A percentile compares a stretch with the other conserved stretches of the same genome.
phyloP scores from a whole-genome alignment of 2,797 vertebrate species.

The Phyllotis vaccarum region DNA sequence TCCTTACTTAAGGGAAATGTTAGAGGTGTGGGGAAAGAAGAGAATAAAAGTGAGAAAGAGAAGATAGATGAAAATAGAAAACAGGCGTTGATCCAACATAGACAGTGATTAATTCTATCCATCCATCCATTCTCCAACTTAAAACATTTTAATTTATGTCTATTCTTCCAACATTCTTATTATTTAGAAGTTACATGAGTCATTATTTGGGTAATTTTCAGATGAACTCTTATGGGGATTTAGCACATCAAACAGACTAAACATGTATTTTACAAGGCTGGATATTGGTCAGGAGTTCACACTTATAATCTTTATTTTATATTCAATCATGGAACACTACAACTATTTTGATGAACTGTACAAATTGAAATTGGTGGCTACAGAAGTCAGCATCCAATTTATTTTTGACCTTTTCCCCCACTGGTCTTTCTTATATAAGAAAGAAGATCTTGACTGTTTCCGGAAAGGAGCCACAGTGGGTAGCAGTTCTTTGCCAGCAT shows the following conservation, averaged over 20 bases:
- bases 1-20: conserved; percentile 14
- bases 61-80: background rate
- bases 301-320: conserved; percentile 24
- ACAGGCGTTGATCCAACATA: background rate
- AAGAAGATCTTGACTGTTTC: background rate
- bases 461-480: conserved; percentile 34
- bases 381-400: conserved; percentile 35
- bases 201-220: conserved; percentile 33
- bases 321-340: conserved; percentile 14
- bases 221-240: conserved; percentile 28
- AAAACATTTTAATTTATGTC: background rate
- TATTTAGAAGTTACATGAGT: conserved; percentile 6
- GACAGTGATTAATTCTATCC: background rate
- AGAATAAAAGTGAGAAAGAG: background rate
- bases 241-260: conserved; percentile 8
- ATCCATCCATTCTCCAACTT: background rate
- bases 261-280: background rate
- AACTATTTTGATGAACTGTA: background rate
- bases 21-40: background rate
- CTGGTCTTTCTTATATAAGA: background rate
- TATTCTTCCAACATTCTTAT: background rate
- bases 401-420: conserved; percentile 37
- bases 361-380: conserved; percentile 49
- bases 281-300: background rate
- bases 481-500: background rate